phyloP scores from a whole-genome alignment of 2,113 vertebrate genomes.

The Microtus richardsoni region DNA sequence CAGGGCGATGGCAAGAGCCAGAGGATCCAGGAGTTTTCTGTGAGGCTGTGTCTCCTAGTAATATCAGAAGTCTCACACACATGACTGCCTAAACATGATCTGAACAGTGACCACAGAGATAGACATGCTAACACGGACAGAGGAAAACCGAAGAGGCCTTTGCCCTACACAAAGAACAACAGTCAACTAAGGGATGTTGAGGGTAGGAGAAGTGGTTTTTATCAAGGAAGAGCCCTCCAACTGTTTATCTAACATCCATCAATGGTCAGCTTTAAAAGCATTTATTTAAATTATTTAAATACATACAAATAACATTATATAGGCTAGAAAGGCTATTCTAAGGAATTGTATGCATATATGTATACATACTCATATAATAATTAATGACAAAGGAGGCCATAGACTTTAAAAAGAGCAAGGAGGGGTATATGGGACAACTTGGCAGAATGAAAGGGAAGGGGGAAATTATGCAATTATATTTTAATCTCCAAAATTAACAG shows the following conservation, averaged over 20 bases:
- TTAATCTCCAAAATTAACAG: not conserved
- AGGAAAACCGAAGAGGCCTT: not conserved
- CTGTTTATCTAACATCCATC: not conserved
- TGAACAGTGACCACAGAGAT: not conserved
- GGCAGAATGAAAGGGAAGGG: not conserved
- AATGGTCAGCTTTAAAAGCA: not conserved
- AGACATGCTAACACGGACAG: not conserved
- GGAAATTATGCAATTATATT: not conserved
- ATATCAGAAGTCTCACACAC: not conserved
- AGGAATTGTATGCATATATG: not conserved
- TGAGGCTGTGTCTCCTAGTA: not conserved
- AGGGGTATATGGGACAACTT: too few species aligned
- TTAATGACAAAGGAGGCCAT: not conserved
- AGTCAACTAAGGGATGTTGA: not conserved
- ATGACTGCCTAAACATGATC: not conserved
- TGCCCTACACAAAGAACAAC: not conserved
- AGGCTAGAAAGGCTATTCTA: too few species aligned
- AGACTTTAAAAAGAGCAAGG: too few species aligned
- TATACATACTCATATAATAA: not conserved
- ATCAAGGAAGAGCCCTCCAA: not conserved
- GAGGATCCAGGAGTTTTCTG: not conserved
- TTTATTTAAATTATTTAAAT: too few species aligned
- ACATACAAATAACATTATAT: not conserved
- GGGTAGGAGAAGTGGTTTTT: not conserved
- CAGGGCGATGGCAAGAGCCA: not conserved